Evolutionary conservation across 2,888 invertebrate genomes (phyloP).

Genomic region (Drosophila paranaensis): DNA sequence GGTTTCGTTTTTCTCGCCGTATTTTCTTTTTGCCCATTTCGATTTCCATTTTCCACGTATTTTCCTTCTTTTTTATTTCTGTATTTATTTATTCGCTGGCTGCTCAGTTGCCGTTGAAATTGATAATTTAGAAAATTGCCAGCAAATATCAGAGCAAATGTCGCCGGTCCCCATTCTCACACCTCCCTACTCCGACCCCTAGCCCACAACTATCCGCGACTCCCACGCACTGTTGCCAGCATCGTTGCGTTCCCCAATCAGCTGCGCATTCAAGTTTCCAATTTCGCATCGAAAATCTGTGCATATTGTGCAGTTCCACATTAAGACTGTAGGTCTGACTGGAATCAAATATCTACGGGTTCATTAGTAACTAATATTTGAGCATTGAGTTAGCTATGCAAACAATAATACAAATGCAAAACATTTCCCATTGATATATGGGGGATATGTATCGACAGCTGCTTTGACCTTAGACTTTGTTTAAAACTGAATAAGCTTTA

Average conservation of each 20-base stretch:
- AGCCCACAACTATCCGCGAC: not conserved
- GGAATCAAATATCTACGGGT: not conserved
- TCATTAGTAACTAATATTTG: constrained; percentile 8
- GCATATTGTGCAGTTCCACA: not conserved
- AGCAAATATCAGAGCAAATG: constrained; percentile 63
- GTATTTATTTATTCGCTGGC: constrained; percentile 65
- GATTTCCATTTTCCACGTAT: constrained; percentile 55
- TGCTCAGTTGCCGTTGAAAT: constrained; percentile 70
- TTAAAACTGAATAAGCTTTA: not conserved
- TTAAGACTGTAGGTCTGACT: not conserved
- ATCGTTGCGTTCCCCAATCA: constrained; percentile 21
- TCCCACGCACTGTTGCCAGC: constrained; percentile 3
- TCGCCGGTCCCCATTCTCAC: not conserved
- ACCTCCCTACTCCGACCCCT: not conserved
- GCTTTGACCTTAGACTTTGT: too few relatives aligned
- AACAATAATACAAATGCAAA: not conserved
- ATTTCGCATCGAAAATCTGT: not conserved
- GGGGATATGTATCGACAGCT: too few relatives aligned
- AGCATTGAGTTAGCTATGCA: not conserved
- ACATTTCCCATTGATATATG: not conserved
- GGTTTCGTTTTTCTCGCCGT: not conserved
- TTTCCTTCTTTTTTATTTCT: constrained; percentile 50
- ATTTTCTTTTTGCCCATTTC: not conserved
- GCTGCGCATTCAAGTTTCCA: constrained; percentile 3
- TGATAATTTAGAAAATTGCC: constrained; percentile 78